Percentiles rank a stretch among this genome's conserved stretches.
Conservation (phyloP, 2,888 invertebrate species). For the Plagiodera versicolora region DNA sequence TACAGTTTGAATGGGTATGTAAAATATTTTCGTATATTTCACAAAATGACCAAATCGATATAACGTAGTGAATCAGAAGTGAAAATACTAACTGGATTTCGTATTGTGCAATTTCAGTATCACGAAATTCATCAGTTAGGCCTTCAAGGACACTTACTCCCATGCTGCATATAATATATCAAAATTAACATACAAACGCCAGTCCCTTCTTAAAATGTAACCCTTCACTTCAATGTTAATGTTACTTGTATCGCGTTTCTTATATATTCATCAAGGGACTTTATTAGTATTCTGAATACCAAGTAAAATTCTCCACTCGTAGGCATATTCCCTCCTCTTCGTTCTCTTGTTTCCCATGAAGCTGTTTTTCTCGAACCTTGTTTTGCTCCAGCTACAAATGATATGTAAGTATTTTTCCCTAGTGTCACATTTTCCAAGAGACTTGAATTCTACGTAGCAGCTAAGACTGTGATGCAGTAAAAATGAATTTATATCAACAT, state of each 20-base stretch:
- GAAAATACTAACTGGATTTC: background rate
- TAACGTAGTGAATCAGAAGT: no score
- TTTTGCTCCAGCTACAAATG: slow-evolving; percentile 28
- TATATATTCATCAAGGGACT: slow-evolving; percentile 55
- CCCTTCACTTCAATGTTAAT: slow-evolving; percentile 53
- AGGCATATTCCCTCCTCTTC: slow-evolving; percentile 22
- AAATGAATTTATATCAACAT: slow-evolving; percentile 43
- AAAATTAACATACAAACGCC: slow-evolving; percentile 46
- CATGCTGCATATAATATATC: slow-evolving; percentile 32
- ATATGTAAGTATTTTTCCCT: slow-evolving; percentile 49
- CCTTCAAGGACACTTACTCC: slow-evolving; percentile 19
- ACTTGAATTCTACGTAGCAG: slow-evolving; percentile 48
- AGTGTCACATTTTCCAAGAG: slow-evolving; percentile 49
- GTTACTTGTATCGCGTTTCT: slow-evolving; percentile 54
- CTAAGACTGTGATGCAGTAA: slow-evolving; percentile 44
- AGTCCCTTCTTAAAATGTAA: slow-evolving; percentile 52
- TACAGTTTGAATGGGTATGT: no score
- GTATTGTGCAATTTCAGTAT: background rate
- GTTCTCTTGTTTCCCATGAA: slow-evolving; percentile 18
- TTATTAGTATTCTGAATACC: slow-evolving; percentile 47
- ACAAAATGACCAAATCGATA: no score
- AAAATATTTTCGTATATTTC: no score
- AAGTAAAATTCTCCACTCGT: slow-evolving; percentile 28
- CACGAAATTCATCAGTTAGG: background rate
- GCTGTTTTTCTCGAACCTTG: slow-evolving; percentile 22